Base-by-base conservation (phyloP, 2,888 invertebrate genomes). In the Drosophila atroscutellata region DNA sequence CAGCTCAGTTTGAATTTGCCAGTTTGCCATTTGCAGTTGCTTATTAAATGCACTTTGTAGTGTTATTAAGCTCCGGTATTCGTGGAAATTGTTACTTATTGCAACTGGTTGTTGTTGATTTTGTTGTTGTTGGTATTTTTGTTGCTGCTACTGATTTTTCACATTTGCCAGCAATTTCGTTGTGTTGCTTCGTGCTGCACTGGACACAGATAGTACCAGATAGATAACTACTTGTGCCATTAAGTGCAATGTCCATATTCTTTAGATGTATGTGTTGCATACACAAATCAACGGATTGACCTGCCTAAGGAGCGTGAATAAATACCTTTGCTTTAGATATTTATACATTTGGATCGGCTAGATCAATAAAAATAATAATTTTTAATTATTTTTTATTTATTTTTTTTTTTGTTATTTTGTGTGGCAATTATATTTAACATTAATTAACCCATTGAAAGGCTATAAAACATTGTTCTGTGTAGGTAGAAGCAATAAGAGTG, bases 31-130 rank as follows among this genome's bases (percentile, higher is more conserved):
- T 87, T 75, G 72, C 77, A 76, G 86, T 78, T 80, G 84, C 86
- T 90, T 86, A 90, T 90, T 89, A 90, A 88, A 78, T 89, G 86
- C 77, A 88, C 79, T 88, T 86, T 75, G 80, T 88, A 78, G 77
- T 83, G 72, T 83, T 82, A 90, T 87, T 88, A 88, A 76, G 72
- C 77, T 77, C 59, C 68, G 86, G 80, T 76, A 82, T 89, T 86
- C 86, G 75, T 84, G 85, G 87, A 86, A 86, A 87, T 89, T 86
- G 75, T 80, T 74, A 82, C 72, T 72, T 79, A 70, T 71, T 50
- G 70, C 86, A 77, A 71, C 78, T 70, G 61, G 62, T 83, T 83
- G 59, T 39, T 57, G 26, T 55, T 74, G 32, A 47, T 67, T 34
- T 15, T 65, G 51, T 26, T 55, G 52, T 32, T 64, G 57, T 26